Percentiles rank a stretch among this genome's conserved stretches.
Conservation (phyloP, 1,140 invertebrate genomes). For the Drosophila sechellia region DNA sequence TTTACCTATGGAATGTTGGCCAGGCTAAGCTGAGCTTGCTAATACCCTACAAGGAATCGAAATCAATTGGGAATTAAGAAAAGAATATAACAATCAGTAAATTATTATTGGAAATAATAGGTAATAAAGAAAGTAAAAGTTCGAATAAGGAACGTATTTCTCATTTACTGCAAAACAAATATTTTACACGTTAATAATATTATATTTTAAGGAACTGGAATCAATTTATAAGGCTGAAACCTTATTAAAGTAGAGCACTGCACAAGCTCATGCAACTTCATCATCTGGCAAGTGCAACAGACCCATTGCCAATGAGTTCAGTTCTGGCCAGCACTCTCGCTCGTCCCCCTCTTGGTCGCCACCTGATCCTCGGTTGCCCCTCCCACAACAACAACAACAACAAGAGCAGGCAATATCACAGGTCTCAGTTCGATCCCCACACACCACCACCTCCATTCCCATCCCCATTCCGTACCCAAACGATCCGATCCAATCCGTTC, state of each 20-base stretch:
- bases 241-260: conserved; percentile 1
- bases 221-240: too few relatives aligned
- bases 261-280: neutral
- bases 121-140: too few relatives aligned
- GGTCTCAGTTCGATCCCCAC: conserved; percentile 26
- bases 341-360: conserved; percentile 1
- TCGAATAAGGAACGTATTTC: too few relatives aligned
- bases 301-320: conserved; percentile 50
- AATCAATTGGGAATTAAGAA: neutral
- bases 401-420: conserved; percentile 18
- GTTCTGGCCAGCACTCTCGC: conserved; percentile 30
- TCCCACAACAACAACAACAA: conserved; percentile 25
- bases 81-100: too few relatives aligned
- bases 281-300: conserved; percentile 12
- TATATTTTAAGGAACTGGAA: too few relatives aligned
- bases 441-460: conserved; percentile 2
- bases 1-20: conserved; percentile 77
- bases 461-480: conserved; percentile 7
- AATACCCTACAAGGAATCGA: conserved; percentile 27
- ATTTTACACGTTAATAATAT: too few relatives aligned
- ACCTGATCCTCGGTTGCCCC: neutral
- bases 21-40: conserved; percentile 20
- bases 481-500: conserved; percentile 18
- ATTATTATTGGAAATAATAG: too few relatives aligned
- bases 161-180: too few relatives aligned